Percentiles rank a stretch among this genome's conserved stretches.
Evolutionary conservation across 2,113 vertebrate genomes (phyloP).

Genomic region (Dicaeum eximium): DNA sequence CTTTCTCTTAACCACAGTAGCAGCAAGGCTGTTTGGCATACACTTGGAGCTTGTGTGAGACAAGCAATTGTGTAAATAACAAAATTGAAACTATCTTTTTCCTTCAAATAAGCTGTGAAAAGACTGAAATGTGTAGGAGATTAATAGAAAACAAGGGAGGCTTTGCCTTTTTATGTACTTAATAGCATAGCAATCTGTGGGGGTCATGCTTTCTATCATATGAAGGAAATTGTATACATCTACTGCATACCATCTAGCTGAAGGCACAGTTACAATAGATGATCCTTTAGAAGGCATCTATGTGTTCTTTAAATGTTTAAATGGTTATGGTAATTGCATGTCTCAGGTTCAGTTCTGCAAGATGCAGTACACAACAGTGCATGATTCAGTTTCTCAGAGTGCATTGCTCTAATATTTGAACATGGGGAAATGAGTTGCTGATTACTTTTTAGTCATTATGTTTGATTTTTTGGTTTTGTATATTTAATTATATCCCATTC

Average conservation of each 20-base stretch:
- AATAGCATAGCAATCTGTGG: neutral
- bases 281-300: neutral
- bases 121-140: neutral
- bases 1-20: neutral
- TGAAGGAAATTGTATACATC: neutral
- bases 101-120: neutral
- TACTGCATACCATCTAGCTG: neutral
- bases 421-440: neutral
- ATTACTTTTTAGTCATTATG: slow-evolving; percentile 1
- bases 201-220: neutral
- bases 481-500: neutral
- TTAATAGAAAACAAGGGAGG: neutral
- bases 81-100: neutral
- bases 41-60: neutral
- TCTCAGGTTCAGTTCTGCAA: neutral
- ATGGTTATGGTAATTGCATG: neutral
- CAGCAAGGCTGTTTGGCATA: neutral
- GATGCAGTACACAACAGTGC: neutral
- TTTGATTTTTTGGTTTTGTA: neutral
- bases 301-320: neutral
- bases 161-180: neutral
- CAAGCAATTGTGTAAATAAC: neutral
- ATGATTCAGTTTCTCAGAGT: neutral
- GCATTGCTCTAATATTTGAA: neutral
- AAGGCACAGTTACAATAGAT: neutral